A percentile compares a stretch with the other conserved stretches of the same genome.
Conservation (phyloP, 30 jellyfish, hydroid and myxozoan species). For the Phacellophora camtschatica region DNA sequence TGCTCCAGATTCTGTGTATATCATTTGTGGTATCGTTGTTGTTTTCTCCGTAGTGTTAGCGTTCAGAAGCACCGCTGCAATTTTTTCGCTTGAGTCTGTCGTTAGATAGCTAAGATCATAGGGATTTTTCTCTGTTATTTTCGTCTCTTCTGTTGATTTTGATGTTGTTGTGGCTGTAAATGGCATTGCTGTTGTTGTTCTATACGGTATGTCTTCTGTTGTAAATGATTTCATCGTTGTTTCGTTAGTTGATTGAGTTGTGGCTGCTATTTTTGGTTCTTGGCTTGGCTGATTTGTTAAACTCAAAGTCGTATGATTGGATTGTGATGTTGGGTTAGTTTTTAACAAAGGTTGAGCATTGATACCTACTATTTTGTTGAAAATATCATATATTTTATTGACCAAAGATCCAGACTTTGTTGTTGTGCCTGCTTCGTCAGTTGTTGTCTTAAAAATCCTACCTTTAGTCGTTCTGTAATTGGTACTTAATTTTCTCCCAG, state of each 20-base stretch:
- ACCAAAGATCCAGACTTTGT: constrained; percentile 28
- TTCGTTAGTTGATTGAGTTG: background rate
- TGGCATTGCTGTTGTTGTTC: background rate
- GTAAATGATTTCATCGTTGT: background rate
- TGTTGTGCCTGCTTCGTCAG: background rate
- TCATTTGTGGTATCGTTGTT: background rate
- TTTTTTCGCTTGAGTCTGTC: constrained; percentile 29
- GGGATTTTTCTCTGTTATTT: background rate
- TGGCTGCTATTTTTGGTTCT: background rate
- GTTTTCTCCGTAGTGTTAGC: background rate
- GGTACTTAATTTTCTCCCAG: background rate
- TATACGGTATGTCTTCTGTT: background rate
- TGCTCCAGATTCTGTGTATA: background rate
- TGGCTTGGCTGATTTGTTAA: background rate
- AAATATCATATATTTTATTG: constrained; percentile 34
- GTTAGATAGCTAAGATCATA: too few relatives aligned
- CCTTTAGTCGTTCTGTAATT: background rate
- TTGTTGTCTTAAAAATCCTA: background rate
- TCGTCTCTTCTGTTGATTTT: constrained; percentile 5
- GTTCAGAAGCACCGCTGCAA: constrained; percentile 27
- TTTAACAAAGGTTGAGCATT: constrained; percentile 16
- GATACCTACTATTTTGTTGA: constrained; percentile 55
- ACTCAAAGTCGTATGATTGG: constrained; percentile 13
- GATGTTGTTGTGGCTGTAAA: constrained; percentile 25
- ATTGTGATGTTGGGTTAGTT: constrained; percentile 50